Conservation (phyloP, 2,113 vertebrate species). For the Pseudorhombus dupliciocellatus region DNA sequence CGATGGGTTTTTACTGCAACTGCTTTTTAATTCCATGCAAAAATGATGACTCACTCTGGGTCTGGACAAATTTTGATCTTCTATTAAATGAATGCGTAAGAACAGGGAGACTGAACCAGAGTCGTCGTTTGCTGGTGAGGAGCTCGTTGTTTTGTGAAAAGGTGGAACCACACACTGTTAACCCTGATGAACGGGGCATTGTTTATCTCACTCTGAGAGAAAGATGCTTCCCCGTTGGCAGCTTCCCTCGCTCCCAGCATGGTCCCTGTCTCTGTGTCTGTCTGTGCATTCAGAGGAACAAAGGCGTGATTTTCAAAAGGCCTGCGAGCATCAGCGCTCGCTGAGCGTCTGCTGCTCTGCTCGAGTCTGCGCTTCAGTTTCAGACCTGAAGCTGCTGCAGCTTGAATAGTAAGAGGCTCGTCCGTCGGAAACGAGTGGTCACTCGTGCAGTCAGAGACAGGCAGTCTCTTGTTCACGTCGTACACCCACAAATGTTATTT, state of each 20-base stretch:
- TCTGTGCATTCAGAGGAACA: constrained; percentile 38
- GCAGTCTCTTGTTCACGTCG: neutral
- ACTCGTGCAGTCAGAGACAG: constrained; percentile 11
- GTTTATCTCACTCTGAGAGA: constrained; percentile 44
- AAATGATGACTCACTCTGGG: constrained; percentile 44
- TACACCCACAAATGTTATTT: too few species aligned
- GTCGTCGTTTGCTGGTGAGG: constrained; percentile 5
- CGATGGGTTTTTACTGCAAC: neutral
- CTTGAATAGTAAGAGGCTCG: constrained; percentile 32
- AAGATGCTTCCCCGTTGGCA: constrained; percentile 36
- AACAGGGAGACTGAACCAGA: neutral
- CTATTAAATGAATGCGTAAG: constrained; percentile 26
- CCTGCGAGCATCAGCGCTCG: neutral
- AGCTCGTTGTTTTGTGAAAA: constrained; percentile 15
- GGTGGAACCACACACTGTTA: constrained; percentile 12
- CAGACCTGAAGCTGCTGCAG: constrained; percentile 2
- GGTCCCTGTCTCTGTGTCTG: constrained; percentile 22
- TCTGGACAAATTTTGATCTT: constrained; percentile 15
- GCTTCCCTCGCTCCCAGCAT: constrained; percentile 44
- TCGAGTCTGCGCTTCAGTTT: constrained; percentile 42
- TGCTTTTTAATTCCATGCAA: constrained; percentile 17
- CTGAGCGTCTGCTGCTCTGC: constrained; percentile 23
- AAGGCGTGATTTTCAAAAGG: constrained; percentile 45
- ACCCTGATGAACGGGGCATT: constrained; percentile 41
- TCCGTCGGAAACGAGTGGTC: constrained; percentile 34